These are phyloP conservation scores for Podilymbus podiceps DNA, from an alignment of 2,113 vertebrate species.

Conservation along the genomic window DNA sequence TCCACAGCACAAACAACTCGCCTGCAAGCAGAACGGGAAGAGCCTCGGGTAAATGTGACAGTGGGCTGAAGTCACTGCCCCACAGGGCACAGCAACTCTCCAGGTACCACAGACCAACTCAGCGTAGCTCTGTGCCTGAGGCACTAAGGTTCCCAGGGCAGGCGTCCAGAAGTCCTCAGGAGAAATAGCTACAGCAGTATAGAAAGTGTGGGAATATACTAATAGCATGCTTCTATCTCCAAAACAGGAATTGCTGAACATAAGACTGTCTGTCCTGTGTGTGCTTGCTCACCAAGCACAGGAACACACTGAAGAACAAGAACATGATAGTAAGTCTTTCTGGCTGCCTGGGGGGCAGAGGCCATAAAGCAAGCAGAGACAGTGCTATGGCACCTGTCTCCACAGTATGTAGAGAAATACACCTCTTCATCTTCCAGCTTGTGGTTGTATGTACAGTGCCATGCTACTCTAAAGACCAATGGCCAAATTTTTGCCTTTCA, in stretches of 20 bases:
- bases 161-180: not conserved
- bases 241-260: not conserved
- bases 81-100: not conserved
- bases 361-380: not conserved
- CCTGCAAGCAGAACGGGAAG: not conserved
- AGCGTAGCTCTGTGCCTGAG: not conserved
- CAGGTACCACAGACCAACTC: not conserved
- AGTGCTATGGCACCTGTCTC: not conserved
- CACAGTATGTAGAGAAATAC: not conserved
- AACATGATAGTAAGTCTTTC: not conserved
- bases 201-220: not conserved
- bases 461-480: not conserved
- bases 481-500: not conserved
- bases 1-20: not conserved
- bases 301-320: not conserved
- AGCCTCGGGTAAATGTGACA: not conserved
- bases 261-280: not conserved
- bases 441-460: too few relatives aligned
- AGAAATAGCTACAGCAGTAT: not conserved
- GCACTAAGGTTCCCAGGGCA: not conserved
- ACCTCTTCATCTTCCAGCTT: not conserved
- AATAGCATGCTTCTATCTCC: not conserved
- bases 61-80: not conserved
- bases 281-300: not conserved
- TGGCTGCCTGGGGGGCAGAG: not conserved